phyloP scores from a whole-genome alignment of 2,797 vertebrate species.

The Macrochelys suwanniensis region DNA sequence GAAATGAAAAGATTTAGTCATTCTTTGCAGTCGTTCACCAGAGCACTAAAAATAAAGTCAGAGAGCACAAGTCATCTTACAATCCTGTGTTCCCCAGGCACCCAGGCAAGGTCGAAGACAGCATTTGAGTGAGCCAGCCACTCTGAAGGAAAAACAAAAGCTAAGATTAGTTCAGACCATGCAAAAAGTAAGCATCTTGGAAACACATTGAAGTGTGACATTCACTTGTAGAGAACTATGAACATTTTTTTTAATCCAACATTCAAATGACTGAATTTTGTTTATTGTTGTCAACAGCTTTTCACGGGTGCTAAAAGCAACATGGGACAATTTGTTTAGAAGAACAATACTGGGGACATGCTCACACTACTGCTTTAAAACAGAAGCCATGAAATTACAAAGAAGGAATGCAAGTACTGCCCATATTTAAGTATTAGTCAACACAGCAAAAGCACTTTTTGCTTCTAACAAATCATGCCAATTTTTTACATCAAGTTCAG shows the following conservation, averaged over 20 bases:
- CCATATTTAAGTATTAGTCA: background rate
- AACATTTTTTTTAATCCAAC: background rate
- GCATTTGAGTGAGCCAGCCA: conserved; percentile 98
- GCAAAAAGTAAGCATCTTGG: background rate
- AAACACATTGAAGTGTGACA: background rate
- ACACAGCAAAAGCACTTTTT: background rate
- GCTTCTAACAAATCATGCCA: background rate
- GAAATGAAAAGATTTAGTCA: conserved; percentile 42
- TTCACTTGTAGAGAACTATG: background rate
- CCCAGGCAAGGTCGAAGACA: conserved; percentile 97
- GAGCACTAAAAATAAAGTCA: conserved; percentile 51
- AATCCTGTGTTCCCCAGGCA: conserved; percentile 91
- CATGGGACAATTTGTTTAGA: background rate
- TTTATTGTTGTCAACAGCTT: background rate
- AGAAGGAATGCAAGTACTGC: background rate
- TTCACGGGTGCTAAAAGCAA: background rate
- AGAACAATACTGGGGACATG: background rate
- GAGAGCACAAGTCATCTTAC: conserved; percentile 82
- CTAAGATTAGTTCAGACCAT: conserved; percentile 32
- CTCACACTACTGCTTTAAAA: background rate
- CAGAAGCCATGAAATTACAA: background rate
- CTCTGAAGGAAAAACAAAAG: conserved; percentile 82
- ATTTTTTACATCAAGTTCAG: background rate
- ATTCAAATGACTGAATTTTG: background rate
- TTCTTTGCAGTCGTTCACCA: conserved; percentile 23